Evolutionary conservation across 2,113 vertebrate species (phyloP).

Genomic region (Dinomys branickii): DNA sequence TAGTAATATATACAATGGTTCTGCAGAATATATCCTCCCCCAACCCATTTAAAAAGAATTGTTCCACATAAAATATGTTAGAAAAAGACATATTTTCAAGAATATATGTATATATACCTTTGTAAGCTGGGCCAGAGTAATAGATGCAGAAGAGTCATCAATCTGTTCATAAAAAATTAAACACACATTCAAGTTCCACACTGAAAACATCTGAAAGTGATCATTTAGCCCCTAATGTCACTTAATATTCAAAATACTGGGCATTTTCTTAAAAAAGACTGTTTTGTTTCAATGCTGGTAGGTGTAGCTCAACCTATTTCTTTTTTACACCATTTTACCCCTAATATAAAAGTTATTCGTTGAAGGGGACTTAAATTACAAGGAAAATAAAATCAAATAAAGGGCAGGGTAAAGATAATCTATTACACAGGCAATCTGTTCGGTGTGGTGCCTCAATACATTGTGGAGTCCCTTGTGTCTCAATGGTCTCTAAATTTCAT

Average conservation of each 20-base stretch:
- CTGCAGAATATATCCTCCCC: slow-evolving; percentile 73
- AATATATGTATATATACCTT: slow-evolving; percentile 92
- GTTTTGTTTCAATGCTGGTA: slow-evolving; percentile 58
- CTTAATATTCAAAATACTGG: slow-evolving; percentile 77
- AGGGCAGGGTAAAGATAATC: not conserved
- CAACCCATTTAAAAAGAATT: slow-evolving; percentile 66
- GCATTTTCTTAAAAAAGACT: slow-evolving; percentile 66
- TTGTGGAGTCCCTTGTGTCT: not conserved
- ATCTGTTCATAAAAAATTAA: slow-evolving; percentile 97
- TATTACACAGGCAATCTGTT: not conserved
- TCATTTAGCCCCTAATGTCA: slow-evolving; percentile 84
- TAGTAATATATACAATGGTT: slow-evolving; percentile 83
- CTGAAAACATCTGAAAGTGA: slow-evolving; percentile 84
- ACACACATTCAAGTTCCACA: slow-evolving; percentile 93
- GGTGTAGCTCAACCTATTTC: slow-evolving; percentile 49
- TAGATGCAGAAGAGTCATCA: slow-evolving; percentile 93
- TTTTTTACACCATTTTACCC: slow-evolving; percentile 29
- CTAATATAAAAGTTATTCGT: slow-evolving; percentile 2
- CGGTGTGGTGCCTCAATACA: not conserved
- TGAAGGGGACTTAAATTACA: slow-evolving; percentile 25
- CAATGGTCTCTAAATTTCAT: slow-evolving; percentile 34
- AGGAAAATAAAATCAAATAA: not conserved
- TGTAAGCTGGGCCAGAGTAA: slow-evolving; percentile 94
- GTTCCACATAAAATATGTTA: slow-evolving; percentile 80
- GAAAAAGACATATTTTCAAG: slow-evolving; percentile 82